These are phyloP conservation scores for Phoxinus dragarum DNA, from an alignment of 2,797 vertebrate genomes.

Conservation along the genomic window DNA sequence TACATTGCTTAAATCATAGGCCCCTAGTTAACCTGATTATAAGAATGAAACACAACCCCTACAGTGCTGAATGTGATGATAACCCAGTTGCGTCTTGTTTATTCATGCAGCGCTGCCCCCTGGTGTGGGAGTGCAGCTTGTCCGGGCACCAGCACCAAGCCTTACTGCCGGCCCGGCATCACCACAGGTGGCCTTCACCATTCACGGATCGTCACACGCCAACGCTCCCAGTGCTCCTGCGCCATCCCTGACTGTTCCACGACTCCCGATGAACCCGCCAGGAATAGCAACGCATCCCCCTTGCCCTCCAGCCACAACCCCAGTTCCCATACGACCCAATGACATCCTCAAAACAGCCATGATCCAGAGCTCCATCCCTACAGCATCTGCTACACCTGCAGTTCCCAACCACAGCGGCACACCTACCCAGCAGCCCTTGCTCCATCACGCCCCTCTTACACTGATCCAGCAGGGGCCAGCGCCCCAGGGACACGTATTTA, in stretches of 20 bases:
- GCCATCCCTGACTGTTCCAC: conserved; percentile 78
- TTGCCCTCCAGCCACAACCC: conserved; percentile 75
- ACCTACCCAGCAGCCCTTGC: conserved; percentile 78
- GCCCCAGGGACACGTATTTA: conserved; percentile 92
- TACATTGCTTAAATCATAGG: background rate
- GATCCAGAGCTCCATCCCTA: conserved; percentile 86
- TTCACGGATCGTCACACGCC: conserved; percentile 82
- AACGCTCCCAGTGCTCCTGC: conserved; percentile 85
- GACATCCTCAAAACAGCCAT: conserved; percentile 84
- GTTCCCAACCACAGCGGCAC: conserved; percentile 85
- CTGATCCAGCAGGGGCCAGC: conserved; percentile 92
- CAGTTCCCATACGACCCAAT: conserved; percentile 83
- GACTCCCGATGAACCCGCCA: conserved; percentile 81
- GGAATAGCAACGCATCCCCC: conserved; percentile 54
- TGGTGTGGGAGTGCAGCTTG: conserved; percentile 84
- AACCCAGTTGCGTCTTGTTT: background rate
- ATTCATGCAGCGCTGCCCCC: conserved; percentile 72
- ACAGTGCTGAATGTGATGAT: background rate
- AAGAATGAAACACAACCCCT: background rate
- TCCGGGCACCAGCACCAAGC: conserved; percentile 80
- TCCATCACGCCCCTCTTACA: conserved; percentile 88
- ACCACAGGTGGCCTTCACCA: conserved; percentile 86
- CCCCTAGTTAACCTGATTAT: background rate
- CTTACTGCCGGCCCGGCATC: conserved; percentile 80
- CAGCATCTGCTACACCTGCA: conserved; percentile 76